Conservation (phyloP, 2,888 invertebrate species). For the Flexamia atlantica region DNA sequence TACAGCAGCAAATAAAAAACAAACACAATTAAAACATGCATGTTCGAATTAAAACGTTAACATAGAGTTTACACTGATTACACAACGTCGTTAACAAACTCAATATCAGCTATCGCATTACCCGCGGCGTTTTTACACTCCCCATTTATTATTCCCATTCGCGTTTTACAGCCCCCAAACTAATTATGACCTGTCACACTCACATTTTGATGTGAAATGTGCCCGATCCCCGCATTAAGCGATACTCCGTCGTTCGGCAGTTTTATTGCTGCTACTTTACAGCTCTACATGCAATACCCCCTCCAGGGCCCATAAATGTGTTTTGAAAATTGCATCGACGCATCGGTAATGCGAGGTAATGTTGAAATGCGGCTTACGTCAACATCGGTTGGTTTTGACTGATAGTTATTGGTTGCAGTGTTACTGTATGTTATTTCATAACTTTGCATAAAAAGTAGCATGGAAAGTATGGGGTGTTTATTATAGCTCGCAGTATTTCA, state of each 20-base stretch:
- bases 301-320: constrained; percentile 19
- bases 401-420: too few species aligned
- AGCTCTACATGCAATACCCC: constrained; percentile 9
- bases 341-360: not conserved
- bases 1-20: too few species aligned
- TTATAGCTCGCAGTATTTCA: too few species aligned
- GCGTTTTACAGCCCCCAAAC: not conserved
- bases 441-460: too few species aligned
- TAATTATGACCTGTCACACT: not conserved
- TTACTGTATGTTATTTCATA: too few species aligned
- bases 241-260: not conserved
- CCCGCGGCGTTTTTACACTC: not conserved
- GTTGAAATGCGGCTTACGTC: not conserved
- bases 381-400: not conserved
- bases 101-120: not conserved
- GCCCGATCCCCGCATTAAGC: not conserved
- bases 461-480: too few species aligned
- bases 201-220: not conserved
- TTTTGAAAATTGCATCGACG: not conserved
- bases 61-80: too few species aligned
- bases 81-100: too few species aligned
- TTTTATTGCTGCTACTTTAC: constrained; percentile 14
- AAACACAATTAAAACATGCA: too few species aligned
- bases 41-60: too few species aligned
- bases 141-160: not conserved